A percentile compares a stretch with the other conserved stretches of the same genome.
Evolutionary conservation across 2,888 invertebrate species (phyloP).

Genomic region (Onthophagus sagittarius): DNA sequence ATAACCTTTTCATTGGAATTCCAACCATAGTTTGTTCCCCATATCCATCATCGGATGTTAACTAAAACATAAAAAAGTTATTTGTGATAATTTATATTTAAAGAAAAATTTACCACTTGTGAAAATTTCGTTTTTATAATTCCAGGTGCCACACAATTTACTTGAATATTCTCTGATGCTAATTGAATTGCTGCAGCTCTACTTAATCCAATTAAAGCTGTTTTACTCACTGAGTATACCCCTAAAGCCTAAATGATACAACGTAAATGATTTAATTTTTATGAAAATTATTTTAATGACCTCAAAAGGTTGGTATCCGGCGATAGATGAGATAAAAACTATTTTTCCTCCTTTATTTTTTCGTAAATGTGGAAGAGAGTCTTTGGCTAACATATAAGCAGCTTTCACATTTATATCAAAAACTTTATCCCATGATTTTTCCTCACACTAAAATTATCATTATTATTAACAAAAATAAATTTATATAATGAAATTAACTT

Average conservation of each 20-base stretch:
- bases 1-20: constrained; percentile 50
- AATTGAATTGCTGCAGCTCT: constrained; percentile 78
- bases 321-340: constrained; percentile 85
- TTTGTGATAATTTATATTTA: neutral
- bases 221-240: constrained; percentile 91
- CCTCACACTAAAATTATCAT: constrained; percentile 68
- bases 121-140: constrained; percentile 90
- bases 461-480: neutral
- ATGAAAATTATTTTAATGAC: constrained; percentile 47
- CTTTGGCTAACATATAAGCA: constrained; percentile 84
- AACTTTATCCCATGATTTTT: constrained; percentile 89
- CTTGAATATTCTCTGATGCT: constrained; percentile 78
- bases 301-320: constrained; percentile 71
- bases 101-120: constrained; percentile 64
- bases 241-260: constrained; percentile 65
- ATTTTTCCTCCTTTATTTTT: constrained; percentile 80
- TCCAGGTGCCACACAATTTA: constrained; percentile 92
- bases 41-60: constrained; percentile 3
- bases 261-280: constrained; percentile 26
- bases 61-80: neutral
- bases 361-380: constrained; percentile 76
- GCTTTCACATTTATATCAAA: constrained; percentile 94
- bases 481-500: constrained; percentile 23
- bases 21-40: constrained; percentile 34
- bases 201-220: constrained; percentile 82